Evolutionary conservation across 1,140 invertebrate species (phyloP), one percentile per base, ranked within the genome.

Genomic region (Lepeophtheirus salmonis): DNA sequence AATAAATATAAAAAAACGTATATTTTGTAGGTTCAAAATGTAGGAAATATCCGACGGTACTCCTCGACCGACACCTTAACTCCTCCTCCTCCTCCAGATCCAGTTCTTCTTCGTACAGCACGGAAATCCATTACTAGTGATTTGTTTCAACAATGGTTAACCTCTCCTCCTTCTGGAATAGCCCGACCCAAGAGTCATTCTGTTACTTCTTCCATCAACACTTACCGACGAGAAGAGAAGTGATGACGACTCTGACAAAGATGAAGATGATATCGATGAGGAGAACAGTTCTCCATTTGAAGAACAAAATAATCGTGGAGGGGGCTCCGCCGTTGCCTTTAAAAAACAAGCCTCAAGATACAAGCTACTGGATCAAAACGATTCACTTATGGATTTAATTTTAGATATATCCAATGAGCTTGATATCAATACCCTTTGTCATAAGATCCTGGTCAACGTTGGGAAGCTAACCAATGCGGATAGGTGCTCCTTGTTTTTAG

Each of bases 381-480:
- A 57, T 41, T 17, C 16, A 13, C 55, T 57, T 20, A 57, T 92
- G 84, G 86, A 92, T 72, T 76, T 92, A 59, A 90, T 92, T 66
- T 79, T 85, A 50, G 88, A 94, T 69, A 86, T 94, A 52, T 84
- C 87, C 62, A 91, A 89, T 69, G 89, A 94, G 71, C 70, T 92
- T 67, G 87, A 94, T 69, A 89, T 94, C 67, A 84, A 92, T 71
- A 81, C 86, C 12, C 77, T 94, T 3, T 94, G 88, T 69, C 86
- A 91, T 72, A 94, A 94, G 75, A 92, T 92, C 65, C 76, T 92
- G 21, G 85, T 87, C 16, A 94, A 92, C 72, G 87, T 92, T 1
- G 81, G 84, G 49, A 73, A 88, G 57, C 75, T 94, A 50, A 90
- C 86, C 2, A 77, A 83, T 63, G 87, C 87, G 0, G 88, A 92